Percentiles rank a stretch among this genome's conserved stretches.
Evolutionary conservation across 2,888 invertebrate genomes (phyloP).

Genomic region (Chirona hameri): DNA sequence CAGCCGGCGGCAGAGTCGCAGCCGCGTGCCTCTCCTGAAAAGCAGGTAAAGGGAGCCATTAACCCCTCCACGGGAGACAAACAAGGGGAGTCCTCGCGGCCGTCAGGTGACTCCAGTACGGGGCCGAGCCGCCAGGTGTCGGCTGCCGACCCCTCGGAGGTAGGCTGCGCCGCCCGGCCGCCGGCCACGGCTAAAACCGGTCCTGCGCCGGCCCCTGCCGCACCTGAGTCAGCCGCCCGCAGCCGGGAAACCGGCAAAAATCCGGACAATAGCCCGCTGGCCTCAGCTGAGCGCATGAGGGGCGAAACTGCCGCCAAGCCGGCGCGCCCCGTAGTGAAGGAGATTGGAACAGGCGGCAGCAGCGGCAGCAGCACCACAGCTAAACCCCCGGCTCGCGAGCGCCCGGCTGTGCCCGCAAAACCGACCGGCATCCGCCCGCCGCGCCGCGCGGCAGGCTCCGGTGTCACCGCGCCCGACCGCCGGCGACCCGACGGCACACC

Average conservation of each 20-base stretch:
- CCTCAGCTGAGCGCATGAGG: background rate
- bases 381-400: background rate
- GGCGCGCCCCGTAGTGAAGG: background rate
- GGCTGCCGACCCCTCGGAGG: background rate
- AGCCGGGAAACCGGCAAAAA: slow-evolving; percentile 22
- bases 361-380: background rate
- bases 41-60: background rate
- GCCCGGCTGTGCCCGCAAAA: background rate
- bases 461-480: background rate
- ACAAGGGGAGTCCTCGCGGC: background rate
- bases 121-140: background rate
- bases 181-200: slow-evolving; percentile 10
- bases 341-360: background rate
- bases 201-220: background rate
- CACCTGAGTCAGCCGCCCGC: slow-evolving; percentile 12
- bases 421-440: background rate
- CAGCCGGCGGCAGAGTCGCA: background rate
- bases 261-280: background rate
- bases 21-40: background rate
- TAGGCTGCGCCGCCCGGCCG: background rate
- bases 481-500: background rate
- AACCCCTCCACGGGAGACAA: background rate
- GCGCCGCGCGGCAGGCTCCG: background rate
- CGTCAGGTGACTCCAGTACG: background rate
- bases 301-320: background rate